These are phyloP conservation scores for Lamellibrachia luymesi DNA, from an alignment of 1,140 invertebrate genomes.

Conservation along the genomic window DNA sequence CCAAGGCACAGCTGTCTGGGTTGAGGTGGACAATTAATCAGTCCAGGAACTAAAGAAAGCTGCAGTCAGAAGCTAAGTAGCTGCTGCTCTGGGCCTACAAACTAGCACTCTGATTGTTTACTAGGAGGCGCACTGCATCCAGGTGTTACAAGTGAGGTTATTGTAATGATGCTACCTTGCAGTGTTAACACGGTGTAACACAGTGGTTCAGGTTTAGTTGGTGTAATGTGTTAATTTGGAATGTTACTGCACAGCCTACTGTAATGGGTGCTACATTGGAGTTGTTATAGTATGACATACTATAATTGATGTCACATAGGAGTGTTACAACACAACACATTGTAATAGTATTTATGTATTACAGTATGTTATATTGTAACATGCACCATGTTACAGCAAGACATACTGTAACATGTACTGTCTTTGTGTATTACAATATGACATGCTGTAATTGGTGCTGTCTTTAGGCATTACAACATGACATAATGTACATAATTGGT, in stretches of 20 bases:
- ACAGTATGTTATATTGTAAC: neutral
- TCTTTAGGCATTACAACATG: neutral
- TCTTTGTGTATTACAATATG: neutral
- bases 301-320: neutral
- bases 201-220: neutral
- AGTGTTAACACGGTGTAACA: neutral
- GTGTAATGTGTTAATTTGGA: neutral
- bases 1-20: neutral
- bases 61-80: neutral
- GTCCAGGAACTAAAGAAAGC: neutral
- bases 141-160: neutral
- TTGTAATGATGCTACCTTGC: neutral
- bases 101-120: too few relatives aligned
- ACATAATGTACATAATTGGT: neutral
- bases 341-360: neutral
- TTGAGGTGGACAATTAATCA: neutral
- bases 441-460: neutral
- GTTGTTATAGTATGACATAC: neutral
- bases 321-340: neutral
- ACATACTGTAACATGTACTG: neutral
- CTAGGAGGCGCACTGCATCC: too few relatives aligned
- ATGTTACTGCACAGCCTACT: neutral
- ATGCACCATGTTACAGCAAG: neutral
- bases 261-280: neutral
- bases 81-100: too few relatives aligned